A percentile compares a stretch with the other conserved stretches of the same genome.
phyloP scores from a whole-genome alignment of 2,797 vertebrate genomes.

The Neopelma chrysocephalum region DNA sequence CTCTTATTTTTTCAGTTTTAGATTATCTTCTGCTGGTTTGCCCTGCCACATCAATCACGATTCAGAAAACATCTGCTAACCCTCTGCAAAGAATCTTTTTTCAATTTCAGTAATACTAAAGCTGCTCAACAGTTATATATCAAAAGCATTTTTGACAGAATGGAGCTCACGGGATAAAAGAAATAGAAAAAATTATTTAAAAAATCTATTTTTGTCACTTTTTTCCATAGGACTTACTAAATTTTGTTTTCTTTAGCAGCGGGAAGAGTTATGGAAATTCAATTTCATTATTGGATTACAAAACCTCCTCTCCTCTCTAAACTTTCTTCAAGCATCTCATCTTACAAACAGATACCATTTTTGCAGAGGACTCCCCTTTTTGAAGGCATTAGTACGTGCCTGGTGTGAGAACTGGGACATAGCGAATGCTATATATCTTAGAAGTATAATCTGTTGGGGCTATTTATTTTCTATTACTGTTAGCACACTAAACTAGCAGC shows the following conservation, averaged over 20 bases:
- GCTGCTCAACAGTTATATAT: neutral
- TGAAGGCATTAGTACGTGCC: neutral
- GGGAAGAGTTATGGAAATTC: neutral
- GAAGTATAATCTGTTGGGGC: neutral
- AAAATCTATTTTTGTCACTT: neutral
- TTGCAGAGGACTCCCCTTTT: neutral
- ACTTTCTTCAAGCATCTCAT: neutral
- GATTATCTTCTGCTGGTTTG: constrained; percentile 24
- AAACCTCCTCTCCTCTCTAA: neutral
- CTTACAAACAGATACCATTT: neutral
- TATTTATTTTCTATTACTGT: neutral
- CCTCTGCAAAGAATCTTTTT: neutral
- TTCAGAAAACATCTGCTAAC: constrained; percentile 49
- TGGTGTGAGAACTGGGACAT: neutral
- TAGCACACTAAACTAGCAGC: neutral
- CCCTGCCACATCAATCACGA: constrained; percentile 18
- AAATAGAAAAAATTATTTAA: neutral
- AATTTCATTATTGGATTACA: neutral
- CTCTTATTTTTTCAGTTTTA: constrained; percentile 17
- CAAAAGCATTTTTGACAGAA: neutral
- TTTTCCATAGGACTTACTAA: neutral
- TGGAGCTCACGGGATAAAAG: neutral
- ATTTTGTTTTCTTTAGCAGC: neutral
- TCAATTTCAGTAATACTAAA: neutral
- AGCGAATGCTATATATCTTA: neutral